These are phyloP conservation scores for Lithobates sylvaticus DNA, from an alignment of 2,797 vertebrate species.

Conservation along the genomic window DNA sequence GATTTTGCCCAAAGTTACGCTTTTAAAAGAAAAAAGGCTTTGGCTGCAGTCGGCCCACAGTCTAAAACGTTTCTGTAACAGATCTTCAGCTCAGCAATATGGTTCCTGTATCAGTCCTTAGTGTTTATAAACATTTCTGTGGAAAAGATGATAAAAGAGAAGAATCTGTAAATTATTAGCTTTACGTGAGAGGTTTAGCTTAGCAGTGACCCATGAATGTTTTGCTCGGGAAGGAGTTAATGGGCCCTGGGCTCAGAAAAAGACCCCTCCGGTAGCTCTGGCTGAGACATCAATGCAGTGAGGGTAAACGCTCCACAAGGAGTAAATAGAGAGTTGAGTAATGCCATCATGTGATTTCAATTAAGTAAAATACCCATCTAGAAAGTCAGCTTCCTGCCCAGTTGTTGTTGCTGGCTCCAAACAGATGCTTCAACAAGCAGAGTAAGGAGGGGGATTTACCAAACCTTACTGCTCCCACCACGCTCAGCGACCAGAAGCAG, in stretches of 20 bases:
- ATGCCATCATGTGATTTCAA: slow-evolving; percentile 54
- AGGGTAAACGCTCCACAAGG: background rate
- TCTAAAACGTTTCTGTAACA: too few species aligned
- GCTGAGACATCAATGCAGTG: slow-evolving; percentile 7
- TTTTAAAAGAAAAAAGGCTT: too few species aligned
- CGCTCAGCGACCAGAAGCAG: background rate
- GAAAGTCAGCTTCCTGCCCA: slow-evolving; percentile 59
- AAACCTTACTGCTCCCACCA: background rate
- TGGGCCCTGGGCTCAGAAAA: background rate
- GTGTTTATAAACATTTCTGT: too few species aligned
- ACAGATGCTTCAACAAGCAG: slow-evolving; percentile 5
- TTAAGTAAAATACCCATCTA: slow-evolving; percentile 54
- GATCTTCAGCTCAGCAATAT: too few species aligned
- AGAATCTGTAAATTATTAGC: too few species aligned
- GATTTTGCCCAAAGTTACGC: too few species aligned
- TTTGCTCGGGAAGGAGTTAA: background rate
- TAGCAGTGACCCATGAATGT: background rate
- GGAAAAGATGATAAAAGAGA: too few species aligned
- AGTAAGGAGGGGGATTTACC: slow-evolving; percentile 14
- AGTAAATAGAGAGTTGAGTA: slow-evolving; percentile 57
- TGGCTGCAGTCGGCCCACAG: too few species aligned
- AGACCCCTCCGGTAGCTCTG: background rate
- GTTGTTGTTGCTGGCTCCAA: slow-evolving; percentile 43
- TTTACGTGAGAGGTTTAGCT: background rate
- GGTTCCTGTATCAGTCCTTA: too few species aligned